A percentile compares a stretch with the other conserved stretches of the same genome.
Conservation (phyloP, 2,888 invertebrate species). For the Hyppa rectilinea region DNA sequence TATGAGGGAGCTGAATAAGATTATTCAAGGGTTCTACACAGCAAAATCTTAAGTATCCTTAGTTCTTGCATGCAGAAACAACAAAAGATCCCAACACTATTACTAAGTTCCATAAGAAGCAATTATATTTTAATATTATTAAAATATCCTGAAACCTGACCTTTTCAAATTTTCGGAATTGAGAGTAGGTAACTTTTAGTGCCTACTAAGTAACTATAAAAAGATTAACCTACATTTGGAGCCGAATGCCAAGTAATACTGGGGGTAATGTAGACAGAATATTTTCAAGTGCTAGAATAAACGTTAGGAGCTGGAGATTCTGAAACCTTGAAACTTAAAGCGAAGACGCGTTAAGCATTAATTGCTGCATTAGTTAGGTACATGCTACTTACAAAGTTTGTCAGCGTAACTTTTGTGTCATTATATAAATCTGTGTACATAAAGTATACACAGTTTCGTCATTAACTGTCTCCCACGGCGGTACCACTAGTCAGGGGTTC, state of each 20-base stretch:
- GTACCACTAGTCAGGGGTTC: conserved; percentile 7
- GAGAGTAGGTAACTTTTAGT: conserved; percentile 2
- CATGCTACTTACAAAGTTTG: conserved; percentile 6
- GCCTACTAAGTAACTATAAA: conserved; percentile 12
- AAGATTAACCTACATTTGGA: not conserved
- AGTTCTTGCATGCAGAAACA: not conserved
- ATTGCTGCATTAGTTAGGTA: conserved; percentile 33
- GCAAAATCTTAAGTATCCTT: no score
- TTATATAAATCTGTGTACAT: conserved; percentile 18
- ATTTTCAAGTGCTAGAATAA: conserved; percentile 2
- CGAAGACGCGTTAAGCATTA: conserved; percentile 7
- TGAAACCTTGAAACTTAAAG: conserved; percentile 29
- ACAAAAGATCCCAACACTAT: not conserved
- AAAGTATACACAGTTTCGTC: conserved; percentile 24
- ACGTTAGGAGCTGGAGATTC: conserved; percentile 5
- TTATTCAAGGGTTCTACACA: not conserved
- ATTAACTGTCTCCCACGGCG: conserved; percentile 41
- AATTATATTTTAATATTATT: not conserved
- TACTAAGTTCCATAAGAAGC: no score
- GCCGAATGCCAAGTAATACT: not conserved
- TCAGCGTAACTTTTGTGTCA: conserved; percentile 25
- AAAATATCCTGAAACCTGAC: not conserved
- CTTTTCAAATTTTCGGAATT: not conserved
- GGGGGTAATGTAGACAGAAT: conserved; percentile 2
- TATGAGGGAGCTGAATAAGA: conserved; percentile 1